These are phyloP conservation scores for Tetranychus truncatus DNA, from an alignment of 2,888 invertebrate species.

Conservation along the genomic window DNA sequence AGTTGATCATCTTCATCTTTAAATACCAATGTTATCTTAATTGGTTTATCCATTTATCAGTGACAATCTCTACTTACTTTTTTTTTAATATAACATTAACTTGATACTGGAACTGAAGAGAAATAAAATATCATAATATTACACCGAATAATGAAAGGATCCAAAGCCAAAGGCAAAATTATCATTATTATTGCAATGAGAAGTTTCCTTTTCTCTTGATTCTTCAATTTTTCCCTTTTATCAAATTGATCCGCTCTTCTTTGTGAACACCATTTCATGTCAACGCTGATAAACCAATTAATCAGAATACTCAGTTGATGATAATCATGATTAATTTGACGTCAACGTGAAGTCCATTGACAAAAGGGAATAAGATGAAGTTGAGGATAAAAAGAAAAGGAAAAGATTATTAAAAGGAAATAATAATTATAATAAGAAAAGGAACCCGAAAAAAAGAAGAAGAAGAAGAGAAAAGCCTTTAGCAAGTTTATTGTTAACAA, in stretches of 20 bases:
- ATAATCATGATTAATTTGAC: slow-evolving; percentile 1
- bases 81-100: background rate
- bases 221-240: background rate
- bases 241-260: background rate
- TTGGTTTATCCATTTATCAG: background rate
- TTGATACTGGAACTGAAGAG: background rate
- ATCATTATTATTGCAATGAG: background rate
- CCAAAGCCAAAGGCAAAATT: background rate
- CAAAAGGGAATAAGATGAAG: background rate
- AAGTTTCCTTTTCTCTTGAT: background rate
- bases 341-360: background rate
- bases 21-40: background rate
- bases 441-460: background rate
- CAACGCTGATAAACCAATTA: background rate
- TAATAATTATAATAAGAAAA: background rate
- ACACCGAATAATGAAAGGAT: background rate
- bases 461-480: background rate
- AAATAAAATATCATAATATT: background rate
- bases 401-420: background rate
- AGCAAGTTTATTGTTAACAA: background rate
- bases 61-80: background rate
- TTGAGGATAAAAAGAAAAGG: background rate
- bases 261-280: background rate
- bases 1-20: background rate
- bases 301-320: background rate